phyloP scores from a whole-genome alignment of 2,888 invertebrate genomes.

The Crocallis elinguaria region DNA sequence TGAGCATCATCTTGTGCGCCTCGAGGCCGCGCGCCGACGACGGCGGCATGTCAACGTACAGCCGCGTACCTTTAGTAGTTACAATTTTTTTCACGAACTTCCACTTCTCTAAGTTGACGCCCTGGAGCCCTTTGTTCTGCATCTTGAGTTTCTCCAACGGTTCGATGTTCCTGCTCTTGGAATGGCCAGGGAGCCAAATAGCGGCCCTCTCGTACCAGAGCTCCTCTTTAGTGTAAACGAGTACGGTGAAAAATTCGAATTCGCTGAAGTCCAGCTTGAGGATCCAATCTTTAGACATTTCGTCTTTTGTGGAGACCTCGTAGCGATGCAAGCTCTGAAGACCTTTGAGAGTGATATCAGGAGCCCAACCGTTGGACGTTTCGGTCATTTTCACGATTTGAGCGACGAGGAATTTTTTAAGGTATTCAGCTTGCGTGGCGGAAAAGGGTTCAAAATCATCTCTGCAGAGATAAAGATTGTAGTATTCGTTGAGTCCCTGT shows the following conservation, averaged over 20 bases:
- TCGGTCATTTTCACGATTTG: constrained; percentile 59
- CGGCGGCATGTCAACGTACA: constrained; percentile 77
- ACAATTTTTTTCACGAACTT: constrained; percentile 72
- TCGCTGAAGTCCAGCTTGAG: constrained; percentile 61
- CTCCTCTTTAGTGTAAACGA: constrained; percentile 72
- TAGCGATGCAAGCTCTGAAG: constrained; percentile 62
- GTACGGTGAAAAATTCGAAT: constrained; percentile 59
- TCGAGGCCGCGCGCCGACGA: constrained; percentile 69
- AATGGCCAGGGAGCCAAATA: constrained; percentile 75
- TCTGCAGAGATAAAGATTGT: constrained; percentile 67
- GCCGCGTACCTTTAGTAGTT: constrained; percentile 63
- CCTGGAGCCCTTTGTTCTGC: constrained; percentile 64
- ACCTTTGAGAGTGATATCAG: constrained; percentile 63
- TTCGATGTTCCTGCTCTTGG: constrained; percentile 58
- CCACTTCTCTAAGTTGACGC: constrained; percentile 69
- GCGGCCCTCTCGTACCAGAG: constrained; percentile 76
- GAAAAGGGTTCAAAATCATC: constrained; percentile 67
- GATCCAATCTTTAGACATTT: constrained; percentile 65
- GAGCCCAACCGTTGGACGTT: constrained; percentile 54
- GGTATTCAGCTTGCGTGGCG: constrained; percentile 50
- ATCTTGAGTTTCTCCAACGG: constrained; percentile 67
- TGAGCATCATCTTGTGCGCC: constrained; percentile 64
- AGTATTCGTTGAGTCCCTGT: constrained; percentile 17
- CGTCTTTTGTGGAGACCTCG: constrained; percentile 63
- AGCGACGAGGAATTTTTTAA: constrained; percentile 62